Conservation (phyloP, 2,888 invertebrate species). For the Leptogaster cylindrica region DNA sequence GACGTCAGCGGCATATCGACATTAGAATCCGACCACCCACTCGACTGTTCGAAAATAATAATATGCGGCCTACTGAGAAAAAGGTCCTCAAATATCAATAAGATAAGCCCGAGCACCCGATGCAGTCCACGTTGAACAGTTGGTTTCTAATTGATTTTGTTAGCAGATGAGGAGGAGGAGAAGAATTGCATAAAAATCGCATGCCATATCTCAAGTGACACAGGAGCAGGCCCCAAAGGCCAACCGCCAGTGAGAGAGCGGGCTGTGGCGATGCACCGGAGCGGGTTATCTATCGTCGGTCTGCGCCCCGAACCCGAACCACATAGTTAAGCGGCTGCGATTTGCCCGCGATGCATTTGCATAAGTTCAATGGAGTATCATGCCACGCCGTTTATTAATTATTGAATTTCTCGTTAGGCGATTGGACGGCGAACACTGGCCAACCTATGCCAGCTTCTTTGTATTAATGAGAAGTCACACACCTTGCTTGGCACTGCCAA, state of each 20-base stretch:
- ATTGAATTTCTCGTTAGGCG: constrained; percentile 33
- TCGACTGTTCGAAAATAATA: background rate
- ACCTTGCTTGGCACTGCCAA: constrained; percentile 23
- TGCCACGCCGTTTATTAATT: constrained; percentile 40
- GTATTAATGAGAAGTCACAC: constrained; percentile 27
- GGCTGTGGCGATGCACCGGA: background rate
- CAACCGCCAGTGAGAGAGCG: constrained; percentile 3
- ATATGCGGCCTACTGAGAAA: constrained; percentile 36
- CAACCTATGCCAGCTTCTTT: constrained; percentile 4
- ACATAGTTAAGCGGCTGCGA: constrained; percentile 2
- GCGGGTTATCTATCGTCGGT: constrained; percentile 3
- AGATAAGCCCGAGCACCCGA: constrained; percentile 10
- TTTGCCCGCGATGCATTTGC: constrained; percentile 28
- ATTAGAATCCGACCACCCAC: constrained; percentile 37
- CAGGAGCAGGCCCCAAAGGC: constrained; percentile 15
- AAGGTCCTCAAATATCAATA: constrained; percentile 30
- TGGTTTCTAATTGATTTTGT: constrained; percentile 23
- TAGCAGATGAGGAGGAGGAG: constrained; percentile 20
- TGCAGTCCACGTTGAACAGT: constrained; percentile 16
- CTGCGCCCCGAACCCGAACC: background rate
- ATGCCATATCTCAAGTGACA: constrained; percentile 27
- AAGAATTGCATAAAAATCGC: constrained; percentile 26
- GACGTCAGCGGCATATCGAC: constrained; percentile 13
- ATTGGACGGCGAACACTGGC: constrained; percentile 26
- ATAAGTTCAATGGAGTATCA: constrained; percentile 43